A percentile compares a stretch with the other conserved stretches of the same genome.
Conservation (phyloP, 2,113 vertebrate species). For the Pelvicachromis taeniatus region DNA sequence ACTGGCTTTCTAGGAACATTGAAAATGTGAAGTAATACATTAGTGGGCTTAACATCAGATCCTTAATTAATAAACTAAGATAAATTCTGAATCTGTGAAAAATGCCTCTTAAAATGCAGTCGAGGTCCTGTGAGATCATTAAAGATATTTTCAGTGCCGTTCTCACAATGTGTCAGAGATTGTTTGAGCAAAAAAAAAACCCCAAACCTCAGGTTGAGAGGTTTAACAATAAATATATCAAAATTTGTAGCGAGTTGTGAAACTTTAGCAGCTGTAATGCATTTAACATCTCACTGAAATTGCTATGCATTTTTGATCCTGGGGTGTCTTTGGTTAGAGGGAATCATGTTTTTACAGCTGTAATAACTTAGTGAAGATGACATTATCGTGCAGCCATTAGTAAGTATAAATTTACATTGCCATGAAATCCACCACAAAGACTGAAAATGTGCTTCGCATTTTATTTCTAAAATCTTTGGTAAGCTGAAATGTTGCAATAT, state of each 20-base stretch:
- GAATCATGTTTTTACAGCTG: background rate
- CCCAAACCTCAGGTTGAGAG: background rate
- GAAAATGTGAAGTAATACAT: background rate
- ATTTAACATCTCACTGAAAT: background rate
- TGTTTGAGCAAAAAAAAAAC: background rate
- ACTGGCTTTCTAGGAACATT: background rate
- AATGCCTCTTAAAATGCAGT: background rate
- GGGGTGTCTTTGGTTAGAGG: background rate
- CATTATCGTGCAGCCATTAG: background rate
- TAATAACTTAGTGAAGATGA: background rate
- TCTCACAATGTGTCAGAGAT: background rate
- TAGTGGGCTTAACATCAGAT: background rate
- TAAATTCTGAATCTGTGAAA: background rate
- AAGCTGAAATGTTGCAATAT: background rate
- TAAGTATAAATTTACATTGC: background rate
- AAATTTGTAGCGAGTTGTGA: background rate
- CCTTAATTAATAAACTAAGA: background rate
- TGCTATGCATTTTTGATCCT: background rate
- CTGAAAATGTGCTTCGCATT: background rate
- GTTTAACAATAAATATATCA: background rate
- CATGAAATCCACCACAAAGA: background rate
- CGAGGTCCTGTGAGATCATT: background rate
- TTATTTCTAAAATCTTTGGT: background rate
- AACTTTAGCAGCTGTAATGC: background rate
- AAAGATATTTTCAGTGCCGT: background rate